phyloP scores from a whole-genome alignment of 2,113 vertebrate species.

The Rhinolophus ferrumequinum region DNA sequence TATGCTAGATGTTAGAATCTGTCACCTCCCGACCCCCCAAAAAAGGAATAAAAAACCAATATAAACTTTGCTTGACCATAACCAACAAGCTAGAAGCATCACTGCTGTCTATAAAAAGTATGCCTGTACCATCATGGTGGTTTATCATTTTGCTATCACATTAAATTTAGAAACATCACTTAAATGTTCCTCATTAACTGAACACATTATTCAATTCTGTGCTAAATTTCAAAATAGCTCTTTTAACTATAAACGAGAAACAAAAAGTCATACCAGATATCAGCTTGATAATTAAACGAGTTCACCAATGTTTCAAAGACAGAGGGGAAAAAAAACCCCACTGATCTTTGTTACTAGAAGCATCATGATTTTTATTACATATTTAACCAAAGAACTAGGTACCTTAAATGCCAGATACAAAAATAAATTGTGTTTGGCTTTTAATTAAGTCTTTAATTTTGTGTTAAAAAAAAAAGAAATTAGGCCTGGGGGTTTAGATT shows the following conservation, averaged over 20 bases:
- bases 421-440: constrained; percentile 81
- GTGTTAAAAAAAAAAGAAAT: constrained; percentile 61
- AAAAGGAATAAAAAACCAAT: not conserved
- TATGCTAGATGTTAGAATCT: not conserved
- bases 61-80: constrained; percentile 14
- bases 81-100: not conserved
- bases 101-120: not conserved
- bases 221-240: constrained; percentile 79
- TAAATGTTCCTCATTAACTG: constrained; percentile 71
- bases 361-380: constrained; percentile 64
- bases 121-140: not conserved
- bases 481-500: constrained; percentile 81
- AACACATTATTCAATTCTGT: constrained; percentile 71
- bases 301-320: constrained; percentile 71
- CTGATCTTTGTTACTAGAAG: constrained; percentile 64
- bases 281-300: constrained; percentile 77
- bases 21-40: not conserved
- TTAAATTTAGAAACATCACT: constrained; percentile 68
- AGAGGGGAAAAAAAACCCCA: not conserved
- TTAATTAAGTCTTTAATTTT: constrained; percentile 85
- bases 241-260: constrained; percentile 77
- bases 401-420: constrained; percentile 80
- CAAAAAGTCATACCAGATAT: constrained; percentile 71
- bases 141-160: constrained; percentile 65
- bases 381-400: constrained; percentile 75